These are phyloP conservation scores for Odontomachus brunneus DNA, from an alignment of 1,140 invertebrate species.

Conservation along the genomic window DNA sequence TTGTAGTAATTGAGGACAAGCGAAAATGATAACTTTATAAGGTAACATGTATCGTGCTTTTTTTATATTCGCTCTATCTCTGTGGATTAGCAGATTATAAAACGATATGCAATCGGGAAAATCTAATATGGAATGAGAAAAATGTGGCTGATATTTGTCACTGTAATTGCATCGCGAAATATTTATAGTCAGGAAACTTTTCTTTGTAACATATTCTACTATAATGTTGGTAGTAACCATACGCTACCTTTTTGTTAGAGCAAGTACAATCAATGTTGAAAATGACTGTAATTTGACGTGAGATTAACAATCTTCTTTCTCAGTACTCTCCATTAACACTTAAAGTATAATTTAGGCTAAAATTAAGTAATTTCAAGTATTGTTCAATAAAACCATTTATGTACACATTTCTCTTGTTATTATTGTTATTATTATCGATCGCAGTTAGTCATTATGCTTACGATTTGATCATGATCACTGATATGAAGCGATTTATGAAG, in stretches of 20 bases:
- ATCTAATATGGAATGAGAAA: background rate
- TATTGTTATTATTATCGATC: conserved; percentile 11
- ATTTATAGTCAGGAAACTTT: too few species aligned
- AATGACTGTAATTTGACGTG: too few species aligned
- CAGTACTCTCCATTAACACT: background rate
- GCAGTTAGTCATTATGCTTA: background rate
- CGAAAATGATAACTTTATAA: conserved; percentile 25
- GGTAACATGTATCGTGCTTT: too few species aligned
- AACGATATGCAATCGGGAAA: background rate
- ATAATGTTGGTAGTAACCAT: too few species aligned
- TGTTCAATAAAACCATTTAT: background rate
- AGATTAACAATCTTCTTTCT: background rate
- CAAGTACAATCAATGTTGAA: background rate
- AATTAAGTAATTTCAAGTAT: background rate
- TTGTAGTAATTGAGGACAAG: conserved; percentile 25
- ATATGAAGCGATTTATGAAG: background rate
- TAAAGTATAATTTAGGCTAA: background rate
- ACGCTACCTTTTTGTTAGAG: background rate
- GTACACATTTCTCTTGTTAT: background rate
- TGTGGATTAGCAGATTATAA: conserved; percentile 13
- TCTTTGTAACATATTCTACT: too few species aligned
- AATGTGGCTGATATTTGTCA: too few species aligned
- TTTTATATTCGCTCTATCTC: too few species aligned
- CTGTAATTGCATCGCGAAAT: too few species aligned
- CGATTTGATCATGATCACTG: background rate